A percentile compares a stretch with the other conserved stretches of the same genome.
Conservation (phyloP, 2,888 invertebrate species). For the Torymus tubicola region DNA sequence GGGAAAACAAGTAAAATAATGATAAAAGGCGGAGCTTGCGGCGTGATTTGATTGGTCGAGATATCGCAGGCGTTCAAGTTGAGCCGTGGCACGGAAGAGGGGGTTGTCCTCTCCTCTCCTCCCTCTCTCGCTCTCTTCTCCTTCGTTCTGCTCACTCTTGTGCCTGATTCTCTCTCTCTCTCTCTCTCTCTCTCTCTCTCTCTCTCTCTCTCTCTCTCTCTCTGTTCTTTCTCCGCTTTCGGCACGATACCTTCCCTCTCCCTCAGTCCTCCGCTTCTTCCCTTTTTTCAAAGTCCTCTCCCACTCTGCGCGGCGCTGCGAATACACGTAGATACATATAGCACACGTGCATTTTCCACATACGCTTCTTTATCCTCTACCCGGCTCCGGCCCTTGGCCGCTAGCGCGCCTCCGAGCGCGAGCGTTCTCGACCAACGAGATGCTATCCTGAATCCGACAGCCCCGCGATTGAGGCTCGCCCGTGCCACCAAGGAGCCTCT, state of each 20-base stretch:
- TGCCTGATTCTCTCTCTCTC: conserved; percentile 33
- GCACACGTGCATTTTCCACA: conserved; percentile 45
- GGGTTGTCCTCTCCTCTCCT: conserved; percentile 66
- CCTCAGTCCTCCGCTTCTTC: conserved; percentile 55
- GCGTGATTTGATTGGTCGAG: conserved; percentile 76
- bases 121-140: conserved; percentile 50
- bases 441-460: conserved; percentile 67
- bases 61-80: conserved; percentile 76
- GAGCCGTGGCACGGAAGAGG: conserved; percentile 66
- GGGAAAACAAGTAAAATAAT: conserved; percentile 77
- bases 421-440: conserved; percentile 63
- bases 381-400: conserved; percentile 42
- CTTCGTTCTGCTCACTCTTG: conserved; percentile 51
- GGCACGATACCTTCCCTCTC: conserved; percentile 46
- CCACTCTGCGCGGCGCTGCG: conserved; percentile 14
- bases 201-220: conserved; percentile 27
- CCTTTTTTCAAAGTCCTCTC: conserved; percentile 54
- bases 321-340: conserved; percentile 4
- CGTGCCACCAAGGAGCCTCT: conserved; percentile 41
- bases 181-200: conserved; percentile 55
- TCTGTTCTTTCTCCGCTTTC: conserved; percentile 25
- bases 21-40: conserved; percentile 77
- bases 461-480: conserved; percentile 46
- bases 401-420: neutral
- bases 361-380: conserved; percentile 61